Percentiles rank a stretch among this genome's conserved stretches.
These are phyloP conservation scores for Agriotes lineatus DNA, from an alignment of 2,888 invertebrate species.

Conservation along the genomic window DNA sequence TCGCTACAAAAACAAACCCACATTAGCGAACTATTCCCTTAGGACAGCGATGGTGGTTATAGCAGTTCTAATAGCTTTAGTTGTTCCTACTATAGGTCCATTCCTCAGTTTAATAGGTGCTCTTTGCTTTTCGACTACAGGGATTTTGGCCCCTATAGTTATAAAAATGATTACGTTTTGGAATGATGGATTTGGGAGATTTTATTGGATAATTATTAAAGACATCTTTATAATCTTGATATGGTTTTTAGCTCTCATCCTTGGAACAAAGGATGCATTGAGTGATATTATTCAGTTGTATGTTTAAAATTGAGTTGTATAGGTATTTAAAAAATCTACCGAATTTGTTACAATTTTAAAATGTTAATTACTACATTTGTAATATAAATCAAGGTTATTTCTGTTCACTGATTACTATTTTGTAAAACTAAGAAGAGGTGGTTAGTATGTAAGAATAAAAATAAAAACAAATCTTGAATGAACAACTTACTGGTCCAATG, in stretches of 20 bases:
- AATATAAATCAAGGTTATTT: too few relatives aligned
- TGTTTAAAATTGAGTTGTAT: background rate
- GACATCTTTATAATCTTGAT: constrained; percentile 81
- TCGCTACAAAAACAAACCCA: constrained; percentile 73
- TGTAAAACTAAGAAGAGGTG: too few relatives aligned
- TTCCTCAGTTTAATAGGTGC: constrained; percentile 95
- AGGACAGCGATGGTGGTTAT: constrained; percentile 75
- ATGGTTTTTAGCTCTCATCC: constrained; percentile 84
- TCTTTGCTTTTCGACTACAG: constrained; percentile 91
- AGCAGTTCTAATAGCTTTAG: constrained; percentile 82
- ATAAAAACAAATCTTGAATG: too few relatives aligned
- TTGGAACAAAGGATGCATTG: constrained; percentile 81
- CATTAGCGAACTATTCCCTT: constrained; percentile 81
- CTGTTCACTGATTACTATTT: too few relatives aligned
- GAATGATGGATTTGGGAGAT: constrained; percentile 83
- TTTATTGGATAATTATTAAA: constrained; percentile 82
- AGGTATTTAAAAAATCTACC: too few relatives aligned
- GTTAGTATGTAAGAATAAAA: too few relatives aligned
- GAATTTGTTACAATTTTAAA: too few relatives aligned
- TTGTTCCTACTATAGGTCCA: constrained; percentile 88
- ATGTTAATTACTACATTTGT: too few relatives aligned
- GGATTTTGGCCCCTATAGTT: constrained; percentile 87
- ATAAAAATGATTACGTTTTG: constrained; percentile 90
- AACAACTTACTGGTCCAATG: too few relatives aligned
- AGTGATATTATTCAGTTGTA: constrained; percentile 54